phyloP scores from a whole-genome alignment of 2,113 vertebrate species.

The Silurus meridionalis region DNA sequence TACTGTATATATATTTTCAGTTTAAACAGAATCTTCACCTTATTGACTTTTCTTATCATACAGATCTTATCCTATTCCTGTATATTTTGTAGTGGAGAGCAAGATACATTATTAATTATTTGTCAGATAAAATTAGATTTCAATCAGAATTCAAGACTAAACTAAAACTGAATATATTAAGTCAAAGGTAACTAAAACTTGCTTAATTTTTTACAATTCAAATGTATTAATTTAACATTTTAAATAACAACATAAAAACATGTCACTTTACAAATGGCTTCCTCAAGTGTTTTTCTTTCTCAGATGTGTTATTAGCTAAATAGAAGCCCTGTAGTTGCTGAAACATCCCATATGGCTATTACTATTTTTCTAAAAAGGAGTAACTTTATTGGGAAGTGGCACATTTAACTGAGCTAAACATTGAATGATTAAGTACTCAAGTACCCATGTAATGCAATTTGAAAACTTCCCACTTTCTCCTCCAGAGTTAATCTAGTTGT shows the following conservation, averaged over 20 bases:
- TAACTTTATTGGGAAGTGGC: background rate
- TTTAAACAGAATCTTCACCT: background rate
- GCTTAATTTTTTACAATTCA: background rate
- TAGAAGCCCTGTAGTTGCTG: background rate
- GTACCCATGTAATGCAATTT: background rate
- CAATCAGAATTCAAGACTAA: background rate
- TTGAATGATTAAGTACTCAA: background rate
- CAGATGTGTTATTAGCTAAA: background rate
- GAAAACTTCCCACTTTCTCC: background rate
- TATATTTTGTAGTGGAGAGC: background rate
- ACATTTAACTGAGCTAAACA: background rate
- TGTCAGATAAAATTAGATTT: background rate
- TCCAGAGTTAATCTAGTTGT: background rate
- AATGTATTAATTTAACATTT: background rate
- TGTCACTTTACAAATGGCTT: background rate
- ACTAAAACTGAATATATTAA: background rate
- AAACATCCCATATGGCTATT: background rate
- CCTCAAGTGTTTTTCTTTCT: background rate
- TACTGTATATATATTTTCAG: background rate
- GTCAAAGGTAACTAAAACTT: background rate
- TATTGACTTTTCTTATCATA: background rate
- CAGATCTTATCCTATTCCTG: background rate
- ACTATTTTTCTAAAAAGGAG: background rate
- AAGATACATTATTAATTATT: background rate
- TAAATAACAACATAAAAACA: background rate